These are phyloP conservation scores for Chamaetylas fuelleborni DNA, from an alignment of 2,113 vertebrate genomes.

Conservation along the genomic window DNA sequence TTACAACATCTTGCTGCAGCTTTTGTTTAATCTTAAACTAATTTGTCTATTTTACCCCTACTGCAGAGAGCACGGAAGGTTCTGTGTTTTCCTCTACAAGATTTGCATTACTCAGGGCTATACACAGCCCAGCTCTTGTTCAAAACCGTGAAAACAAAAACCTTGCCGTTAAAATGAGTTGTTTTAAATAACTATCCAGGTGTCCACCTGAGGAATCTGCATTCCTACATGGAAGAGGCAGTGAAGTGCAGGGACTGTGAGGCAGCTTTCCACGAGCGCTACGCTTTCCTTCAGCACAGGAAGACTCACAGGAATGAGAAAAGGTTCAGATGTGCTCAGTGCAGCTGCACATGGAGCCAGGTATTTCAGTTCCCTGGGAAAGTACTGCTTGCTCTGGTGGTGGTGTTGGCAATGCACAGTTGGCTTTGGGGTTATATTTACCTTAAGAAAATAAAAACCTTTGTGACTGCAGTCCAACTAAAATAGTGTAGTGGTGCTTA, in stretches of 20 bases:
- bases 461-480: neutral
- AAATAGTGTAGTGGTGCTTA: neutral
- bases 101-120: neutral
- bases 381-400: neutral
- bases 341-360: constrained; percentile 59
- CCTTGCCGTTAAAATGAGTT: neutral
- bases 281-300: constrained; percentile 66
- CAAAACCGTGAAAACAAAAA: neutral
- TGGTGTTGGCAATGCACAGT: neutral
- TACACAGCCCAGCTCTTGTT: neutral
- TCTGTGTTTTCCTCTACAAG: neutral
- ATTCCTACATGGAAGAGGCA: constrained; percentile 4
- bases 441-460: neutral
- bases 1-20: neutral
- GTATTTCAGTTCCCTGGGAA: constrained; percentile 8
- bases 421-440: neutral
- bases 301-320: constrained; percentile 58
- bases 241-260: constrained; percentile 65
- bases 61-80: neutral
- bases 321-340: constrained; percentile 41
- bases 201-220: constrained; percentile 69
- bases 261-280: constrained; percentile 59
- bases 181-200: constrained; percentile 1
- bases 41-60: neutral
- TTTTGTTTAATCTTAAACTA: neutral